Evolutionary conservation across 2,113 vertebrate genomes (phyloP).

Genomic region (Centropus unirufus): DNA sequence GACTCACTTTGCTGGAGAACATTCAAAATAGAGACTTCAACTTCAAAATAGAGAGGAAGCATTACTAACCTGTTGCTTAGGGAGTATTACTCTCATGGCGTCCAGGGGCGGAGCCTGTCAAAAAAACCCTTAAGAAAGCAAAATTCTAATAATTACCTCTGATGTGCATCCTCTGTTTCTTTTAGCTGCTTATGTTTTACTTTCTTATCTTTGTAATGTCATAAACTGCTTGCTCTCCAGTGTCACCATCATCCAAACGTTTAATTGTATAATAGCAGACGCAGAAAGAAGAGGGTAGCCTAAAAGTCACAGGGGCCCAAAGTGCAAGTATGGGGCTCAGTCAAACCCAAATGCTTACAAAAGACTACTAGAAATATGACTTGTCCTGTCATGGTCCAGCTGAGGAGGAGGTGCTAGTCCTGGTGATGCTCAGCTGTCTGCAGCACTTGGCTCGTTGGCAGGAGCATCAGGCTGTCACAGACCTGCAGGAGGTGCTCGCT

Average conservation of each 20-base stretch:
- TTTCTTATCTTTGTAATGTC: background rate
- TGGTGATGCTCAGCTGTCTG: background rate
- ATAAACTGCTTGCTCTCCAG: background rate
- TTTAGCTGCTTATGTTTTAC: background rate
- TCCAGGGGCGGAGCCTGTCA: background rate
- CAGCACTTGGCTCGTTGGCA: background rate
- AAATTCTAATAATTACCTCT: background rate
- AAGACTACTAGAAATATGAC: background rate
- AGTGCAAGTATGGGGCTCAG: background rate
- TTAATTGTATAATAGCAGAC: background rate
- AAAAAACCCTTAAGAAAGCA: background rate
- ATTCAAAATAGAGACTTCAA: no score
- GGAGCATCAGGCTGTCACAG: background rate
- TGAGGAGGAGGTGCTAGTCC: background rate
- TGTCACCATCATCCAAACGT: background rate
- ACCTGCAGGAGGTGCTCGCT: conserved; percentile 43
- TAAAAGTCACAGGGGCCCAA: background rate
- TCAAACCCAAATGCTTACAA: background rate
- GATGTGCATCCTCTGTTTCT: background rate
- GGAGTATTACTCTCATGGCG: no score
- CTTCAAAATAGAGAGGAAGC: background rate
- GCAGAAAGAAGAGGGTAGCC: background rate
- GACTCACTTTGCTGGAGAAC: background rate
- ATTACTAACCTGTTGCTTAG: background rate
- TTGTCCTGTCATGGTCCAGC: background rate